Base-by-base conservation (phyloP, 2,888 invertebrate genomes). In the Troides oblongomaculatus region DNA sequence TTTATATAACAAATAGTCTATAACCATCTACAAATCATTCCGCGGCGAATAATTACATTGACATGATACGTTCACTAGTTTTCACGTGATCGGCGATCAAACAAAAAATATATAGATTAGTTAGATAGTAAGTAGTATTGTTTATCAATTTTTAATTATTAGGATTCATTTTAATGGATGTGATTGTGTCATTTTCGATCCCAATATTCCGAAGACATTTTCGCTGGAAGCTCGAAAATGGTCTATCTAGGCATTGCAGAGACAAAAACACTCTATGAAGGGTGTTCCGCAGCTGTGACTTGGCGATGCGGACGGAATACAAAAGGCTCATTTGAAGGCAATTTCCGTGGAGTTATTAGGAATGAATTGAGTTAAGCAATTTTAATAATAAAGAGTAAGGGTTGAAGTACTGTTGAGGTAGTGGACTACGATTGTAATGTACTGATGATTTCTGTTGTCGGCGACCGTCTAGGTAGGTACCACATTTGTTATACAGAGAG, bases 241-340 rank as follows among this genome's bases (percentile, higher is more conserved):
- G 46, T 46, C 46, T 46, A 46, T 46, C 4, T 46, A 46, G 46
- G 46, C 46, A 1, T 14, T 14, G 14, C 46, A 46, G 3, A 46
- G 46, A 14, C 46, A 1, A 39, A 43, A 18, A 30, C 10, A 50
- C 46, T 21, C 50, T 25, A 30, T 43, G 21, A 43, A 53, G 30
- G 36, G 36, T 60, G 46, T 60, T 21, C 25, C 21, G 12, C 53
- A 66, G 36, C 61, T 61, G 61, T 36, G 61, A 17, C 36, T 61
- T 3, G 21, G 14, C 53, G 36, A 56, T 18, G 7, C 50, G 21
- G 12, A 17, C 21, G 10, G 66, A 53, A 53, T 53, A 61, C 23
- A 23, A 53, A 66, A 60, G 30, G 46, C 30, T n/a, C 25, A 66
- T 50, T 62, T 56, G 18, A 25, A 14, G 14, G 57, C 18, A 14